Evolutionary conservation across 1,140 invertebrate genomes (phyloP).

Genomic region (Mesaphorura yosii): DNA sequence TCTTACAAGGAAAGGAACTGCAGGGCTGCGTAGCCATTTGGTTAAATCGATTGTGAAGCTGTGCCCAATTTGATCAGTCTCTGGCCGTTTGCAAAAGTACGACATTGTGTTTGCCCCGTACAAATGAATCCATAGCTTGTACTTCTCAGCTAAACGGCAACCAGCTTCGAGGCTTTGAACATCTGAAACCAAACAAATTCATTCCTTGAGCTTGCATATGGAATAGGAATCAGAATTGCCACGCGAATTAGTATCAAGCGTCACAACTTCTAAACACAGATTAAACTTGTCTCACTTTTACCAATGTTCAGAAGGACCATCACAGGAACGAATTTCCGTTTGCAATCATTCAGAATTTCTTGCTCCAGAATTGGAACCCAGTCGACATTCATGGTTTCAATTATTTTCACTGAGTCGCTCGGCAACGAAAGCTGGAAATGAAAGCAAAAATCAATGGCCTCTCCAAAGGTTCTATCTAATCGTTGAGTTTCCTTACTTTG

Average conservation of each 20-base stretch:
- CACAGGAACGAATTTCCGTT: constrained; percentile 16
- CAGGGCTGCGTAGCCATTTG: constrained; percentile 21
- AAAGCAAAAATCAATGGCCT: constrained; percentile 5
- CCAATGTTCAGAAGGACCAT: constrained; percentile 20
- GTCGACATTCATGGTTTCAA: constrained; percentile 14
- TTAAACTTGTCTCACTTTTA: constrained; percentile 3
- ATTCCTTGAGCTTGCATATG: not conserved
- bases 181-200: constrained; percentile 10
- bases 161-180: constrained; percentile 15
- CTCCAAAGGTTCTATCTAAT: not conserved
- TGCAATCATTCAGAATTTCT: constrained; percentile 13
- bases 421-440: constrained; percentile 24
- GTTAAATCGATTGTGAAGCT: constrained; percentile 29
- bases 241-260: not conserved
- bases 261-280: not conserved
- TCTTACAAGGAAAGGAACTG: constrained; percentile 24
- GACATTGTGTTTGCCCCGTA: constrained; percentile 22
- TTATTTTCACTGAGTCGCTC: constrained; percentile 10
- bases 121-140: constrained; percentile 28
- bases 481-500: constrained; percentile 15
- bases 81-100: constrained; percentile 23
- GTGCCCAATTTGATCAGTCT: constrained; percentile 21
- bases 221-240: not conserved
- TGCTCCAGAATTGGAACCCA: constrained; percentile 23
- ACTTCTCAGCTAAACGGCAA: constrained; percentile 11